A percentile compares a stretch with the other conserved stretches of the same genome.
phyloP scores from a whole-genome alignment of 2,113 vertebrate species.

The Microtus richardsoni region DNA sequence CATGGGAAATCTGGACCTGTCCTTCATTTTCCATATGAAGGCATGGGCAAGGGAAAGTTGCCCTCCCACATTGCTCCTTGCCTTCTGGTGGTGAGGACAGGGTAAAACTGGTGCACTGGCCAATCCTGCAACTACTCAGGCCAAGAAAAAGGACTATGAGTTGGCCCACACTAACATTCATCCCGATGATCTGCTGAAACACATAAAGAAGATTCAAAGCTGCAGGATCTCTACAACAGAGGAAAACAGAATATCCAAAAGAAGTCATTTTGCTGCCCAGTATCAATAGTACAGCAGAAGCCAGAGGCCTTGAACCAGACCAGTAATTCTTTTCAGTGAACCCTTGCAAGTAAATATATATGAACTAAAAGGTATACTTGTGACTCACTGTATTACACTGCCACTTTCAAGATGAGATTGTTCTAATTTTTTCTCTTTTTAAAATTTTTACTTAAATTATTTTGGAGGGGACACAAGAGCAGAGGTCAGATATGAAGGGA shows the following conservation, averaged over 20 bases:
- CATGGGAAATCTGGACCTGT: background rate
- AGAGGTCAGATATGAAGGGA: background rate
- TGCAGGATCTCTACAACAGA: background rate
- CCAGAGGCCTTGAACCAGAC: background rate
- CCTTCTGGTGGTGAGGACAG: too few species aligned
- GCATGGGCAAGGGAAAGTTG: too few species aligned
- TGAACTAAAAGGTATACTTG: too few species aligned
- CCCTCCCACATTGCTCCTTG: background rate
- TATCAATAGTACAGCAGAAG: background rate
- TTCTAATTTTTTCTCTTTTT: background rate
- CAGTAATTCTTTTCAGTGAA: background rate
- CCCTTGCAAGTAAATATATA: background rate
- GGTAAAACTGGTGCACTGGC: background rate
- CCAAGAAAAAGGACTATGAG: background rate
- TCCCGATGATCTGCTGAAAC: background rate
- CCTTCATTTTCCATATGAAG: background rate
- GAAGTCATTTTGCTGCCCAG: too few species aligned
- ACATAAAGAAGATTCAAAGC: background rate
- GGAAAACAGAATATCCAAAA: background rate
- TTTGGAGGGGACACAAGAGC: background rate
- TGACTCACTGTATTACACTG: background rate
- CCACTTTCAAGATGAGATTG: background rate
- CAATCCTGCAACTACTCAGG: background rate
- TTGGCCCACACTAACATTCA: background rate
- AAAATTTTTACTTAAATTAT: too few species aligned